Evolutionary conservation across 1,140 invertebrate genomes (phyloP), one percentile per base, ranked within the genome.

Genomic region (Cydia amplana): DNA sequence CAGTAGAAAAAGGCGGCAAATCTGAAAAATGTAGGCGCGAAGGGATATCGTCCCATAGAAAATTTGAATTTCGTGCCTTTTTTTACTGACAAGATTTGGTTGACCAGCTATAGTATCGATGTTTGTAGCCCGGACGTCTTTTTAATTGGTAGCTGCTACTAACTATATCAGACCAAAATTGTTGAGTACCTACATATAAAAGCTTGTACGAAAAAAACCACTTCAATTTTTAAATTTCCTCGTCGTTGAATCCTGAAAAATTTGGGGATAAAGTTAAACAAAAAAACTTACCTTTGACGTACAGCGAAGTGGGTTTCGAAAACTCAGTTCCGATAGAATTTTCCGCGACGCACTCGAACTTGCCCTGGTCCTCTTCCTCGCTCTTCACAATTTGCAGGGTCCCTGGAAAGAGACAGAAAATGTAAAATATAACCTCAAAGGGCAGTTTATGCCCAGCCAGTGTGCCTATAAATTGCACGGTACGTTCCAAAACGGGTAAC

Each of bases 331-430:
- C 98, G 74, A 97, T 95, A 2, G 95, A 93, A 86, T 99, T 99
- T 86, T 98, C 97, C 0, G 98, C 98, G 10, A 98, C 97, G 90
- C 98, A 99, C 86, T 99, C 98, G 89, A 98, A 99, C 85, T 97
- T 97, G 55, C 97, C 98, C 84, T 98, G 96, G 91, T 98, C 98
- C 82, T 96, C 95, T 86, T 98, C 97, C 82, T 97, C 95, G 79
- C 97, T 98, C 84, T 96, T 96, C 76, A 95, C 95, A 81, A 99
- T 99, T 93, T 98, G 97, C 75, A 99, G 93, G n/a, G 97, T 95
- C 79, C 98, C 98, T 99, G 93, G 36, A 93, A 94, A 81, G 72
- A 85, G 82, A 76, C 79, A 36, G 70, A 79, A 70, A 43, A 75
- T 46, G 23, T 80, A 63, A 60, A 60, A 55, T 18, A 55, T 55